Evolutionary conservation across 2,888 invertebrate species (phyloP).

Genomic region (Druceiella hillmani): DNA sequence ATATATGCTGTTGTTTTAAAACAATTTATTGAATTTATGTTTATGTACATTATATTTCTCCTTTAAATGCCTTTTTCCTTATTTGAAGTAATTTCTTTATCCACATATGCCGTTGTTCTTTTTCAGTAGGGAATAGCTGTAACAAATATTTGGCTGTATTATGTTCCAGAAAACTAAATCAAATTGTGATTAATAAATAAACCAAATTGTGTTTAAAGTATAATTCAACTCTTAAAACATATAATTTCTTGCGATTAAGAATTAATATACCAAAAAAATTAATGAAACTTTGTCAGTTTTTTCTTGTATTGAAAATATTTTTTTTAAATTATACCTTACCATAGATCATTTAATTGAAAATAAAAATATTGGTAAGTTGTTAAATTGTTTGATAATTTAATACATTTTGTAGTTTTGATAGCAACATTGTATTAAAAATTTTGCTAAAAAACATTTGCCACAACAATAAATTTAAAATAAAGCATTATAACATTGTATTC

Average conservation of each 20-base stretch:
- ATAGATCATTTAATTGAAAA: too few relatives aligned
- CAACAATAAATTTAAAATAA: constrained; percentile 5
- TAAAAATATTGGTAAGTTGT: too few relatives aligned
- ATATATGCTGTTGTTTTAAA: constrained; percentile 9
- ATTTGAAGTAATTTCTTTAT: constrained; percentile 61
- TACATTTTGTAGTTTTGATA: too few relatives aligned
- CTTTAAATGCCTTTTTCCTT: constrained; percentile 57
- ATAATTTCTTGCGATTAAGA: too few relatives aligned
- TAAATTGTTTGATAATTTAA: too few relatives aligned
- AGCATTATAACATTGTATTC: constrained; percentile 26
- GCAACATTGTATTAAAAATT: too few relatives aligned
- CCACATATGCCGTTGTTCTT: constrained; percentile 68
- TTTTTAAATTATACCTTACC: too few relatives aligned
- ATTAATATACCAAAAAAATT: too few relatives aligned
- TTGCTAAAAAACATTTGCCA: too few relatives aligned
- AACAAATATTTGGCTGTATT: constrained; percentile 28
- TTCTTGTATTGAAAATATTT: too few relatives aligned
- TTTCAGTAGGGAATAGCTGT: constrained; percentile 64
- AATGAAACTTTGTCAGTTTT: too few relatives aligned
- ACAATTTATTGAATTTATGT: neutral
- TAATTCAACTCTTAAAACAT: too few relatives aligned
- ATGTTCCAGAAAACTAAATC: neutral
- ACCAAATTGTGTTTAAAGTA: neutral
- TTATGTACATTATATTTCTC: constrained; percentile 31
- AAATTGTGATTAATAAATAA: constrained; percentile 3